Conservation (phyloP, 2,888 invertebrate species). For the Barypeithes pellucidus region DNA sequence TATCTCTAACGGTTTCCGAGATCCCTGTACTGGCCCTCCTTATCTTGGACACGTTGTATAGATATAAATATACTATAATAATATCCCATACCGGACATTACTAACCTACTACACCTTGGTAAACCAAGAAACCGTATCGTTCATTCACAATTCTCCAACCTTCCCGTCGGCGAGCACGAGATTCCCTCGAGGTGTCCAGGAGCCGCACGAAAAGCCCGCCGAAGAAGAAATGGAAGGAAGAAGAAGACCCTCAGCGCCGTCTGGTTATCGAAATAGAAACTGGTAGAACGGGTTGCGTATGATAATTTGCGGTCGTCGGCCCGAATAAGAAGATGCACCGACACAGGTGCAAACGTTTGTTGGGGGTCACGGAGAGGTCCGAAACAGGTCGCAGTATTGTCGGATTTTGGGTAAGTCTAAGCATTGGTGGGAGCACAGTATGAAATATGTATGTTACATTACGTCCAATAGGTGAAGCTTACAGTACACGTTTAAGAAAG, state of each 20-base stretch:
- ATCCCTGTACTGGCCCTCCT: no score
- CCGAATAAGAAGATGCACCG: slow-evolving; percentile 56
- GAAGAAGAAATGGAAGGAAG: slow-evolving; percentile 41
- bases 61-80: background rate
- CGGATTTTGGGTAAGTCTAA: background rate
- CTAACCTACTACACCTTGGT: background rate
- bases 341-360: slow-evolving; percentile 39
- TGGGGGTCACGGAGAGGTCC: slow-evolving; percentile 28
- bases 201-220: slow-evolving; percentile 35
- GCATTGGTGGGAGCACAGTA: background rate
- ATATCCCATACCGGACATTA: background rate
- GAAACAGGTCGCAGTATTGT: slow-evolving; percentile 20
- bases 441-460: background rate
- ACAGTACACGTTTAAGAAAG: no score
- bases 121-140: slow-evolving; percentile 21
- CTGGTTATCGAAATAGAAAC: slow-evolving; percentile 64
- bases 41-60: no score
- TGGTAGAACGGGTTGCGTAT: slow-evolving; percentile 70
- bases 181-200: slow-evolving; percentile 48
- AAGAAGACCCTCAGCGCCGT: slow-evolving; percentile 28
- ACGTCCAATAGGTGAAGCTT: no score
- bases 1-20: no score
- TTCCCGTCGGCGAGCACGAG: slow-evolving; percentile 52
- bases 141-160: slow-evolving; percentile 48
- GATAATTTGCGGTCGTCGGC: slow-evolving; percentile 69